Conservation (phyloP, 1,140 invertebrate genomes). For the Brachionus asplanchnoidis region DNA sequence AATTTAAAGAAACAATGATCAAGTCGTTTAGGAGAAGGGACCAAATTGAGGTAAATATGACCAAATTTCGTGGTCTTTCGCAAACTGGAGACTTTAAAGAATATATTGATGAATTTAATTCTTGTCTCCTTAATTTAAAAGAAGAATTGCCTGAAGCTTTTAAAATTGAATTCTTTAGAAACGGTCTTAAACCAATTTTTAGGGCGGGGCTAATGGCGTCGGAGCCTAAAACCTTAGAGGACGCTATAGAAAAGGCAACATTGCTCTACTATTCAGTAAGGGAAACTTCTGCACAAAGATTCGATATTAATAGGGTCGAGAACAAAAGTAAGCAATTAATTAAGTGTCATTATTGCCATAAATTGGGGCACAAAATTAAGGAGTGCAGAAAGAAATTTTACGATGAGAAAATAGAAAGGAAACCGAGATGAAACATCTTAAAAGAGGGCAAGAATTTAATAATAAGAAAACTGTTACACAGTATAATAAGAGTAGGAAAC, state of each 20-base stretch:
- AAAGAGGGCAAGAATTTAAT: not conserved
- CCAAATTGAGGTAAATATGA: too few relatives aligned
- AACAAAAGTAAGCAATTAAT: not conserved
- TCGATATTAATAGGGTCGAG: not conserved
- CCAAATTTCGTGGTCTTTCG: not conserved
- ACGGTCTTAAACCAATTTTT: not conserved
- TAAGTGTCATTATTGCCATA: not conserved
- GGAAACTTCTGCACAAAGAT: not conserved
- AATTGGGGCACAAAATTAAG: constrained; percentile 8
- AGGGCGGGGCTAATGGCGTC: not conserved
- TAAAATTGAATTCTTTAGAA: constrained; percentile 15
- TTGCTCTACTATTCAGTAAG: not conserved
- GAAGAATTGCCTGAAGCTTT: constrained; percentile 24
- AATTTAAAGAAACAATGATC: not conserved
- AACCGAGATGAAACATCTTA: not conserved
- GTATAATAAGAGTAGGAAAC: not conserved
- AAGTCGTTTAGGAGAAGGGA: not conserved
- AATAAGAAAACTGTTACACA: constrained; percentile 1
- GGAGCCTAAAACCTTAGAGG: not conserved
- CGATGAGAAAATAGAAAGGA: constrained; percentile 4
- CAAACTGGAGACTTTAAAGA: not conserved
- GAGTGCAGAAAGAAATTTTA: not conserved
- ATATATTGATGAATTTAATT: constrained; percentile 24
- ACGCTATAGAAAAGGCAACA: not conserved
- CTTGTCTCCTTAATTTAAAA: constrained; percentile 13